Evolutionary conservation across 1,140 invertebrate species (phyloP).

Genomic region (Oncopeltus fasciatus): DNA sequence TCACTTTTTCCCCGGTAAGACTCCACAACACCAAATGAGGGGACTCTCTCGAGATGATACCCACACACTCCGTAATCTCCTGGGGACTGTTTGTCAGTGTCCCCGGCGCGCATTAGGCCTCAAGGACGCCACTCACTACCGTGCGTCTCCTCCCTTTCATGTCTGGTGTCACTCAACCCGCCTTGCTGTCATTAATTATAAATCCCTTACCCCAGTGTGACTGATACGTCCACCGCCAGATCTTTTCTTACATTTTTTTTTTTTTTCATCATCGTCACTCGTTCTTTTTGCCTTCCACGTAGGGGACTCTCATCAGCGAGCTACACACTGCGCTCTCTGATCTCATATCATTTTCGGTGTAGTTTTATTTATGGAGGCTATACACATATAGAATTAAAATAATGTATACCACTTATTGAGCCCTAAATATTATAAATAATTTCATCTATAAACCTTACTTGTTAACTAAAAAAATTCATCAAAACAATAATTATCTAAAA

Average conservation of each 20-base stretch:
- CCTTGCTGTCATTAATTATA: neutral
- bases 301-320: neutral
- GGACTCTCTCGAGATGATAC: neutral
- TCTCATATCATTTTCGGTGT: too few relatives aligned
- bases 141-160: neutral
- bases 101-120: neutral
- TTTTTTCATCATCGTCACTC: neutral
- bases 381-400: too few relatives aligned
- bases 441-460: too few relatives aligned
- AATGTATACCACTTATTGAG: too few relatives aligned
- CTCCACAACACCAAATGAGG: too few relatives aligned
- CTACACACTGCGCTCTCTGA: too few relatives aligned
- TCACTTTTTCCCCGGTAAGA: neutral
- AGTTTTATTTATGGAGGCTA: too few relatives aligned
- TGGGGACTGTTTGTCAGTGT: neutral
- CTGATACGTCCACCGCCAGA: neutral
- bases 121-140: neutral
- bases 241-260: neutral
- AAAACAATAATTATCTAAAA: too few relatives aligned
- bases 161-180: neutral
- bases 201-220: neutral
- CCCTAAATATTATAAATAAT: too few relatives aligned
- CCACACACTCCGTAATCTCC: neutral
- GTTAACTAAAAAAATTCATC: too few relatives aligned
- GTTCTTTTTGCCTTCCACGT: too few relatives aligned